These are phyloP conservation scores for Rhynchonycteris naso DNA, from an alignment of 2,797 vertebrate species.

Conservation along the genomic window DNA sequence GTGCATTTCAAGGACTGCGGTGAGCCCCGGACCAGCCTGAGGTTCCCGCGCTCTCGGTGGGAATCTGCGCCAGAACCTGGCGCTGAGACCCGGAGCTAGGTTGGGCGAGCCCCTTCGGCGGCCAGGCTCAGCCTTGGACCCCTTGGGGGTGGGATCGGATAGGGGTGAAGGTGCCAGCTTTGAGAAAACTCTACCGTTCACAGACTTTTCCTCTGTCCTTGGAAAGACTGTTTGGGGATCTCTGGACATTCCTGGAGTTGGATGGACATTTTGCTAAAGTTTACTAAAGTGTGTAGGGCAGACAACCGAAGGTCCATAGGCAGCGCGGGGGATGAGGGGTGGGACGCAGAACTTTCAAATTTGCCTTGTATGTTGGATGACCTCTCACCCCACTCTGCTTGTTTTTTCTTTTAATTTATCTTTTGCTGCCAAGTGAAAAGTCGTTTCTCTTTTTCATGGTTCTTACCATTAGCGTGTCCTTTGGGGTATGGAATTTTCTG, in stretches of 20 bases:
- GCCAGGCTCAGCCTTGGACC: not conserved
- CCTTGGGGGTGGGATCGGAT: not conserved
- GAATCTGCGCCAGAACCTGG: not conserved
- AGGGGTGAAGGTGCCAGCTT: not conserved
- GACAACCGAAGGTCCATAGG: not conserved
- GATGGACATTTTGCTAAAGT: slow-evolving; percentile 18
- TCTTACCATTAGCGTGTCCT: not conserved
- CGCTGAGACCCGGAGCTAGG: not conserved
- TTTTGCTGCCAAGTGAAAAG: slow-evolving; percentile 54
- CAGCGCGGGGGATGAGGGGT: not conserved
- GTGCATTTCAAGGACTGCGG: slow-evolving; percentile 75
- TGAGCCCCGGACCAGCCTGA: slow-evolving; percentile 51
- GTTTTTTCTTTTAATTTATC: not conserved
- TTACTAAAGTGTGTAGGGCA: slow-evolving; percentile 26
- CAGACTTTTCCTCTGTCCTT: not conserved
- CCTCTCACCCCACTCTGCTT: not conserved
- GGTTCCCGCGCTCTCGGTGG: not conserved
- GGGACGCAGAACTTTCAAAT: not conserved
- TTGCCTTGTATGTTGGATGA: not conserved
- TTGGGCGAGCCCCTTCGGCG: not conserved
- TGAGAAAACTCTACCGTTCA: not conserved
- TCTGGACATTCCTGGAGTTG: not conserved
- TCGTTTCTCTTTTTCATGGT: not conserved
- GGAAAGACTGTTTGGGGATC: not conserved
- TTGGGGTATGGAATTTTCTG: not conserved